Evolutionary conservation across 2,888 invertebrate species (phyloP).

Genomic region (Synanthedon vespiformis): DNA sequence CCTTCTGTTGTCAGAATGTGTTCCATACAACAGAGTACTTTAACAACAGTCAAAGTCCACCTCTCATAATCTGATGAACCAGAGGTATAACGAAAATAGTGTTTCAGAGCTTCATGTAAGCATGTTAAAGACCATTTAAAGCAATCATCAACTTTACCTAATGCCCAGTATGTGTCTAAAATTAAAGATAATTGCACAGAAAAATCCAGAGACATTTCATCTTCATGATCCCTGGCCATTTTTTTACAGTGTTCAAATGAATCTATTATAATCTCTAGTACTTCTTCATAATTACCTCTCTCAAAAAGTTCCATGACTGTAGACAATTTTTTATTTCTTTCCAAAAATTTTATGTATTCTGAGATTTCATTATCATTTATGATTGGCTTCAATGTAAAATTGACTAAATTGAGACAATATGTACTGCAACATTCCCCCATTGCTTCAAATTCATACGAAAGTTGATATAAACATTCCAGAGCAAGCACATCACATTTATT

Average conservation of each 20-base stretch:
- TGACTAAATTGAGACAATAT: constrained; percentile 36
- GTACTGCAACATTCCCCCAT: constrained; percentile 47
- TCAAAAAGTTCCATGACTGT: constrained; percentile 77
- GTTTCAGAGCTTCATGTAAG: constrained; percentile 78
- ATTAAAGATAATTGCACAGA: constrained; percentile 72
- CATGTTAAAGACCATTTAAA: constrained; percentile 83
- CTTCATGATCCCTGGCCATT: constrained; percentile 49
- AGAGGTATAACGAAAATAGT: constrained; percentile 65
- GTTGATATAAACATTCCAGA: constrained; percentile 52
- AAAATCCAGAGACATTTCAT: constrained; percentile 64
- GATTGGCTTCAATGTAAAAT: constrained; percentile 49
- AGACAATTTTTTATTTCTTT: constrained; percentile 68
- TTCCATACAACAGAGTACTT: constrained; percentile 57
- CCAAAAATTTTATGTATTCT: constrained; percentile 47
- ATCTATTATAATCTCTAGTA: constrained; percentile 75
- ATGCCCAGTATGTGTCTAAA: constrained; percentile 75
- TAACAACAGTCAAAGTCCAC: constrained; percentile 55
- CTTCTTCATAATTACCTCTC: constrained; percentile 73
- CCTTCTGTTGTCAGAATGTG: constrained; percentile 55
- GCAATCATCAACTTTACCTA: constrained; percentile 73
- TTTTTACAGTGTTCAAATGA: constrained; percentile 72
- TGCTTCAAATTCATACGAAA: constrained; percentile 52
- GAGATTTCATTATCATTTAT: constrained; percentile 44
- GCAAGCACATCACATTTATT: constrained; percentile 53
- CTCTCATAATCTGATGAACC: constrained; percentile 55